Percentiles rank a stretch among this genome's conserved stretches.
phyloP scores from a whole-genome alignment of 1,140 invertebrate species.

The Leucophenga varia region DNA sequence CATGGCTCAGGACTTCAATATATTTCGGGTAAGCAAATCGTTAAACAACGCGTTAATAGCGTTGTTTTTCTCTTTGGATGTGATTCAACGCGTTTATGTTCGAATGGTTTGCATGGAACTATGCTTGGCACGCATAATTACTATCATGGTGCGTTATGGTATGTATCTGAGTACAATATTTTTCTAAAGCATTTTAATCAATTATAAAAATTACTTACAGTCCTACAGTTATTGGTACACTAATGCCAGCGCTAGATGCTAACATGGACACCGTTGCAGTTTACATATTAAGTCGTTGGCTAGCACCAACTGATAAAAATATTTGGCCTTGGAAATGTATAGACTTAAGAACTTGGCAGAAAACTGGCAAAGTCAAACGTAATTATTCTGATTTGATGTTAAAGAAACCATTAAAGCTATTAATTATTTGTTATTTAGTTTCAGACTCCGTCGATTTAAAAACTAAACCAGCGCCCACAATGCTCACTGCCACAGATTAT shows the following conservation, averaged over 20 bases:
- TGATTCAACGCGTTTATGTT: conserved; percentile 42
- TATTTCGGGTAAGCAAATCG: conserved; percentile 34
- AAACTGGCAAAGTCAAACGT: conserved; percentile 39
- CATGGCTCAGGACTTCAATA: conserved; percentile 51
- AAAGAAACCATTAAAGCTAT: too few relatives aligned
- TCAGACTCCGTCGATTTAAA: too few relatives aligned
- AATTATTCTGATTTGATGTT: too few relatives aligned
- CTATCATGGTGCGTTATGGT: conserved; percentile 46
- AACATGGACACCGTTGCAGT: conserved; percentile 43
- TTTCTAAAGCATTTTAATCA: neutral
- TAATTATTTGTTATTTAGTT: too few relatives aligned
- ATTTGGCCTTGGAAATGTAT: conserved; percentile 41
- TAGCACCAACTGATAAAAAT: conserved; percentile 22
- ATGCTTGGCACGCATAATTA: conserved; percentile 47
- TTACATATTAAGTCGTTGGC: conserved; percentile 38
- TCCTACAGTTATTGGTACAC: conserved; percentile 42
- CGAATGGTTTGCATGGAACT: conserved; percentile 41
- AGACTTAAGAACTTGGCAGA: conserved; percentile 31
- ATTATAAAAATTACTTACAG: conserved; percentile 5
- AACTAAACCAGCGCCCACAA: neutral
- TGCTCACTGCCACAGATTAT: conserved; percentile 9
- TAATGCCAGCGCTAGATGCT: conserved; percentile 45
- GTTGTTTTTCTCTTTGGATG: conserved; percentile 52
- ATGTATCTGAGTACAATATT: neutral
- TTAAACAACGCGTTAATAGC: conserved; percentile 29